These are phyloP conservation scores for Phymatocera aterrima DNA, from an alignment of 2,888 invertebrate genomes.

Conservation along the genomic window DNA sequence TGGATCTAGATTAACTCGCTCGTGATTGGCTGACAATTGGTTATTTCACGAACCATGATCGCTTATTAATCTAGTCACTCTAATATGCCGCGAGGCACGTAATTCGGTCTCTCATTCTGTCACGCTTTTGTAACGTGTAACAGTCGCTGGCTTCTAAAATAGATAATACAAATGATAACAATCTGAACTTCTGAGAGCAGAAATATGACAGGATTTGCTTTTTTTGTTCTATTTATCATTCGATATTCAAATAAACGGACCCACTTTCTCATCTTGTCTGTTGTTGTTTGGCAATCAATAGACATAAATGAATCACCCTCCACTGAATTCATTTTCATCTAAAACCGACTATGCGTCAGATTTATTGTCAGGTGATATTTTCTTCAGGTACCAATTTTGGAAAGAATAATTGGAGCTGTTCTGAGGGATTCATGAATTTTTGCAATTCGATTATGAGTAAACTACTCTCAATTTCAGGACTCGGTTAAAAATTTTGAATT, in stretches of 20 bases:
- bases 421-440: too few relatives aligned
- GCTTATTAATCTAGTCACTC: conserved; percentile 19
- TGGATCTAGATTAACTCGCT: neutral
- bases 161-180: neutral
- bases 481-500: too few relatives aligned
- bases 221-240: too few relatives aligned
- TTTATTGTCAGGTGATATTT: too few relatives aligned
- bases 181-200: neutral
- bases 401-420: too few relatives aligned
- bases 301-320: too few relatives aligned
- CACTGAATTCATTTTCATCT: neutral
- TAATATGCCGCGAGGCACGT: conserved; percentile 13
- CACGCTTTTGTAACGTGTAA: neutral
- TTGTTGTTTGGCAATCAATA: too few relatives aligned
- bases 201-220: neutral
- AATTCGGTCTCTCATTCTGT: conserved; percentile 2
- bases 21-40: conserved; percentile 20
- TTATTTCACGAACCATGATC: neutral
- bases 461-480: too few relatives aligned
- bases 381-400: too few relatives aligned
- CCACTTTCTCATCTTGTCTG: neutral
- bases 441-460: too few relatives aligned
- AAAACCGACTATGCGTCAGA: too few relatives aligned
- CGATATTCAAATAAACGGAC: neutral
- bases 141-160: neutral